Evolutionary conservation across 2,113 vertebrate genomes (phyloP).

Genomic region (cattle (Bos taurus)): DNA sequence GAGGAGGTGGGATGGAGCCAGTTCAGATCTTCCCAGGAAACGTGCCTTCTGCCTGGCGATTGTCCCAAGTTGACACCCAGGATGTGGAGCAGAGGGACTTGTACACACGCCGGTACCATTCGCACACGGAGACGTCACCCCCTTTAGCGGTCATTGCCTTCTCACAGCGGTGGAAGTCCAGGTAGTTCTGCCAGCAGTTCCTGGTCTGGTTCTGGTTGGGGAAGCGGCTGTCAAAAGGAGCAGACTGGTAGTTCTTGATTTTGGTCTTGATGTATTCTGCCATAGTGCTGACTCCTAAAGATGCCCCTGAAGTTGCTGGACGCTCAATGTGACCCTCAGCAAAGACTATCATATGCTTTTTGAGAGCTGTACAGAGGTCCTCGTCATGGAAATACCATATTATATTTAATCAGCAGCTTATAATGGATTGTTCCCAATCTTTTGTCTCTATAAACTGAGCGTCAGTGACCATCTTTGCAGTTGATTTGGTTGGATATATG

Average conservation of each 20-base stretch:
- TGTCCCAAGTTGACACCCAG: conserved; percentile 79
- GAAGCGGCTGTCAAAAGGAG: conserved; percentile 92
- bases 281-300: conserved; percentile 74
- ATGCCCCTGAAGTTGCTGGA: no score
- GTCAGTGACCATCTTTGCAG: neutral
- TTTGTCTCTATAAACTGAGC: neutral
- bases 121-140: conserved; percentile 82
- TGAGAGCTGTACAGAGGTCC: neutral
- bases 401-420: neutral
- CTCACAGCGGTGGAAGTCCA: conserved; percentile 87
- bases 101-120: conserved; percentile 91
- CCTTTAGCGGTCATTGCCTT: conserved; percentile 86
- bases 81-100: conserved; percentile 87
- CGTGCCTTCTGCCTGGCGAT: no score
- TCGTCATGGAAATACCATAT: fast-evolving
- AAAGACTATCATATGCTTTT: neutral
- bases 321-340: no score
- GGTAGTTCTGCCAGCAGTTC: conserved; percentile 93
- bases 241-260: conserved; percentile 87
- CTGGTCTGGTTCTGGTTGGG: conserved; percentile 93
- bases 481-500: neutral
- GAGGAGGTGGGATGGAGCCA: no score
- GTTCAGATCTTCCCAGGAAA: no score
- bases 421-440: neutral
- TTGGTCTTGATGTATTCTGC: conserved; percentile 86